phyloP scores from a whole-genome alignment of 1,140 invertebrate genomes.

The Adoxophyes honmai region DNA sequence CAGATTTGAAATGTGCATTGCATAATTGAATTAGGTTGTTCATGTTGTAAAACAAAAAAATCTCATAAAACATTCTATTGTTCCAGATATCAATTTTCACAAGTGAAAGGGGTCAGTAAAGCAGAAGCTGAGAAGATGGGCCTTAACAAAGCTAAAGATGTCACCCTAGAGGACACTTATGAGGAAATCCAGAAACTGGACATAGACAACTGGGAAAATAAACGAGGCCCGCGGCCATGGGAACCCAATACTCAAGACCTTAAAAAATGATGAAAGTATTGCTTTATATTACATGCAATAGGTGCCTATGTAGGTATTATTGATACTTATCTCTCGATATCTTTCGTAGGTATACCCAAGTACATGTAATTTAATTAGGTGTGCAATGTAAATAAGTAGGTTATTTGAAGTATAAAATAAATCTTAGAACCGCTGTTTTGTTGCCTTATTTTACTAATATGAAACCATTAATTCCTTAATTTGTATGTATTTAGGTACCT shows the following conservation, averaged over 20 bases:
- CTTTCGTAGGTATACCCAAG: too few relatives aligned
- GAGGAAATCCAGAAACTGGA: conserved; percentile 84
- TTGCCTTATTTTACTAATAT: too few relatives aligned
- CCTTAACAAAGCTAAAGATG: conserved; percentile 81
- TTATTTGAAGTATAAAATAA: neutral
- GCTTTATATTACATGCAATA: too few relatives aligned
- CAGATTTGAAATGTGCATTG: too few relatives aligned
- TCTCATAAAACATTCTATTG: too few relatives aligned
- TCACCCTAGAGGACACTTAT: conserved; percentile 84
- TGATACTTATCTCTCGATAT: too few relatives aligned
- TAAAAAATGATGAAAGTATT: conserved; percentile 13
- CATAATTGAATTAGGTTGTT: too few relatives aligned
- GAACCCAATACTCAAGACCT: conserved; percentile 61
- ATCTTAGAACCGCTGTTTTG: too few relatives aligned
- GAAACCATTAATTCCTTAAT: too few relatives aligned
- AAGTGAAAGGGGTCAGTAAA: conserved; percentile 77
- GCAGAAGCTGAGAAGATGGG: conserved; percentile 82
- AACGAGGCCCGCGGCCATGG: conserved; percentile 88
- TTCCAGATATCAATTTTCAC: conserved; percentile 83
- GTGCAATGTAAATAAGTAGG: neutral
- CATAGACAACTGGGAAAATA: conserved; percentile 89
- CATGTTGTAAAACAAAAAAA: too few relatives aligned
- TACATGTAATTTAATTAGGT: neutral
- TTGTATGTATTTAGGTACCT: too few relatives aligned
- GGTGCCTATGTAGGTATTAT: too few relatives aligned